phyloP scores from a whole-genome alignment of 2,113 vertebrate genomes.

The Axis porcinus region DNA sequence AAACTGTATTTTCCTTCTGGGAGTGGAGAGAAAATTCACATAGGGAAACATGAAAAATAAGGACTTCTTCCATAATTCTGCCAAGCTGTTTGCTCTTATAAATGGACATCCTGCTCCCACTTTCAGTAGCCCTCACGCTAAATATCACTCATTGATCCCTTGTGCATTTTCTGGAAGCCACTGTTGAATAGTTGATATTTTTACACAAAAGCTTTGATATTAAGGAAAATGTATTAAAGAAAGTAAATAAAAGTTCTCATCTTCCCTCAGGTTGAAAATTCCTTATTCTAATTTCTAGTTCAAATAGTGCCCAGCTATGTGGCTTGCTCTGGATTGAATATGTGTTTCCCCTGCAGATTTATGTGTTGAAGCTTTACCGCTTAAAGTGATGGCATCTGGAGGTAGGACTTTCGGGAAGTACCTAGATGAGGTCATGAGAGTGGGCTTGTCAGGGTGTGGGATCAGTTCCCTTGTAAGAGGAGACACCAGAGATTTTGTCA shows the following conservation, averaged over 20 bases:
- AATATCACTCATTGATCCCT: background rate
- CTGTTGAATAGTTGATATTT: background rate
- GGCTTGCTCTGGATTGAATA: background rate
- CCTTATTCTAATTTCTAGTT: background rate
- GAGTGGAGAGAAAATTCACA: background rate
- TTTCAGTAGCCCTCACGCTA: background rate
- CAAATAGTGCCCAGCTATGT: background rate
- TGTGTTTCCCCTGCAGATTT: background rate
- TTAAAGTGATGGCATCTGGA: background rate
- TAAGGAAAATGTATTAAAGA: background rate
- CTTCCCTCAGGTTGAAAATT: background rate
- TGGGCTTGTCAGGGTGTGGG: background rate
- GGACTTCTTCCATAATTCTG: background rate
- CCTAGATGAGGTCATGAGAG: background rate
- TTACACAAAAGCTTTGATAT: background rate
- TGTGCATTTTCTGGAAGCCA: background rate
- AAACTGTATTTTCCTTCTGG: background rate
- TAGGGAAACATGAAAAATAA: background rate
- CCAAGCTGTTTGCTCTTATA: background rate
- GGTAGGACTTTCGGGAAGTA: background rate
- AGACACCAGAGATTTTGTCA: background rate
- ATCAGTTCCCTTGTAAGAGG: background rate
- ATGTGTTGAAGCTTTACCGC: background rate
- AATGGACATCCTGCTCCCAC: background rate
- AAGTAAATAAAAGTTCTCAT: background rate